Conservation (phyloP, 92 coral and sea anemone genomes). For the Chrysogorgia sp. region DNA sequence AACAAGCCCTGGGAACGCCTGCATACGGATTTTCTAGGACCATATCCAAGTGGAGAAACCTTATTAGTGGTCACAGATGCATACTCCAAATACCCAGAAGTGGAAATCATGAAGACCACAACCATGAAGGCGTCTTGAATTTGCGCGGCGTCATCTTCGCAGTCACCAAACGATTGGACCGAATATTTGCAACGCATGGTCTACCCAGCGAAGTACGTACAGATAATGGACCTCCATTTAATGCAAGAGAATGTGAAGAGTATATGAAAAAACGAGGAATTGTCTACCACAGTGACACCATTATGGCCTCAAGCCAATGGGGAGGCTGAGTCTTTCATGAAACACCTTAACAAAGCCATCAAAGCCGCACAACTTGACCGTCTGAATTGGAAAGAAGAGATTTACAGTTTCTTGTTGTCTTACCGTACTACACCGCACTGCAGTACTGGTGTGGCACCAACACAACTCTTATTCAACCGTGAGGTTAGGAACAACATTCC, state of each 20-base stretch:
- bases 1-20: conserved; percentile 39
- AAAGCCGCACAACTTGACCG: conserved; percentile 35
- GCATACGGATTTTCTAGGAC: conserved; percentile 46
- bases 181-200: conserved; percentile 48
- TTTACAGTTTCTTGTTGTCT: conserved; percentile 21
- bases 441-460: conserved; percentile 40
- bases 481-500: conserved; percentile 32
- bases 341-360: conserved; percentile 46
- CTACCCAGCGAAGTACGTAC: conserved; percentile 30
- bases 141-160: no score
- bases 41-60: conserved; percentile 49
- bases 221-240: conserved; percentile 47
- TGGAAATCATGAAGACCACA: conserved; percentile 39
- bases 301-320: conserved; percentile 57
- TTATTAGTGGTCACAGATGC: conserved; percentile 37
- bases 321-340: conserved; percentile 49
- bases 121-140: background rate
- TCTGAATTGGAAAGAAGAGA: conserved; percentile 20
- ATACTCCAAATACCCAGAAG: conserved; percentile 32
- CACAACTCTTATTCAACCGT: conserved; percentile 38
- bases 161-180: conserved; percentile 10
- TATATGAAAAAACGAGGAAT: conserved; percentile 16
- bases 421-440: conserved; percentile 43
- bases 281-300: conserved; percentile 18
- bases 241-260: background rate